Conservation (phyloP, 2,113 vertebrate species). For the Mystacornis crossleyi region DNA sequence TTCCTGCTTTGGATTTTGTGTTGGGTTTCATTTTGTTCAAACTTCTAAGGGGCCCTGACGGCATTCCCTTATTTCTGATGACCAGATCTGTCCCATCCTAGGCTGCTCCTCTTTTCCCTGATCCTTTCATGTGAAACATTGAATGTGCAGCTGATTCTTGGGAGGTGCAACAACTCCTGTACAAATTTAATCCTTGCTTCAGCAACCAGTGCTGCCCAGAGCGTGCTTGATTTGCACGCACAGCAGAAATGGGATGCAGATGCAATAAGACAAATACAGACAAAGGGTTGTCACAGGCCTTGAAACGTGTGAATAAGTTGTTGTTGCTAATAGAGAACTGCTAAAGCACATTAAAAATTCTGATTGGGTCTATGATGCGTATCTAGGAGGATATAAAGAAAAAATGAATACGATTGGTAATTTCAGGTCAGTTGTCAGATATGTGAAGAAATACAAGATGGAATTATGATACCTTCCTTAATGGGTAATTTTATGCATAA, state of each 20-base stretch:
- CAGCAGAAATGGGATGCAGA: not conserved
- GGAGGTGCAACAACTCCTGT: not conserved
- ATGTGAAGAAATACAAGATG: not conserved
- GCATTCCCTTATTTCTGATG: not conserved
- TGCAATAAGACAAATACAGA: not conserved
- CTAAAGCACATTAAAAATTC: not conserved
- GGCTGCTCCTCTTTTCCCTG: not conserved
- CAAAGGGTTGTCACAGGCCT: not conserved
- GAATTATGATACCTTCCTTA: not conserved
- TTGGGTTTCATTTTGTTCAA: not conserved
- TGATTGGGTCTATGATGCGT: accelerated
- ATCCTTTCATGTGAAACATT: not conserved
- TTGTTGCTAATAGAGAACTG: not conserved
- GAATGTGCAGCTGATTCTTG: not conserved
- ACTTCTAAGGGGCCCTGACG: not conserved
- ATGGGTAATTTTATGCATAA: not conserved
- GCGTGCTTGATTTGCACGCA: not conserved
- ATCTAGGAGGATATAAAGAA: not conserved
- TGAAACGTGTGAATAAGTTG: not conserved
- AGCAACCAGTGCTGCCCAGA: not conserved
- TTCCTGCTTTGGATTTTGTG: not conserved
- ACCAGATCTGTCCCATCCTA: not conserved
- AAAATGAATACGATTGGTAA: not conserved
- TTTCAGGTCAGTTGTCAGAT: not conserved
- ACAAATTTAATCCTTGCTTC: not conserved